Base-by-base conservation (phyloP, 2,888 invertebrate genomes). In the Ditylenchus weischeri region DNA sequence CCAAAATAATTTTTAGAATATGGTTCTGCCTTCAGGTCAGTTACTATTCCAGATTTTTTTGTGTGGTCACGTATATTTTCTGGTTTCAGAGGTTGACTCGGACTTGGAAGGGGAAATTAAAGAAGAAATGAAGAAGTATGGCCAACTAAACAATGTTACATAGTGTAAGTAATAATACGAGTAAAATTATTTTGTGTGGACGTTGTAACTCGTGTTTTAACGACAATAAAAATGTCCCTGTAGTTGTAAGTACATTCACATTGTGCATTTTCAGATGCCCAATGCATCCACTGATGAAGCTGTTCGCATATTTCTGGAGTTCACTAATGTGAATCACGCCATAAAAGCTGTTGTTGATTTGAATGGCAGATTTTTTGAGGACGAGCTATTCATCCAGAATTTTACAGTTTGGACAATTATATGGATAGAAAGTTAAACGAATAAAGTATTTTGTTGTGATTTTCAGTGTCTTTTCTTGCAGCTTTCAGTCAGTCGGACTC, bases 121-220 rank as follows among this genome's bases (percentile, higher is more conserved):
- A 85, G 98, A 96, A 83, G 98, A 98, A 86, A 96, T 96, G 84
- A 89, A 90, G 21, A 98, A 98, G 86, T 98, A 96, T 84, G 98
- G 98, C 0, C 93, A 94, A 81, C 95, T 98, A 0, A 87, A 90
- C 11, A 90, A 90, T 84, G 93, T 94, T 61, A 78, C 92, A 91
- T 83, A 94, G 95, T 82, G 85, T 85, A 72, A 49, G 77, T 70
- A 21, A 4, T 65, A 64, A 64, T 29, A 29, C 51, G 61, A 62
- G 19, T 62, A 21, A 43, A 43, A 43, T 15, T 29, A 11, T 29
- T 23, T 50, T 50, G 50, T 50, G 18, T 50, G 50, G 21, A 50
- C 7, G 1, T 23, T 54, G 21, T 54, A 18, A 10, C 54, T 29
- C n/a, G 7, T 54, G 21, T 66, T 1, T n/a, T 29, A 29, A 29